Conservation (phyloP, 1,140 invertebrate species). For the Temnothorax curvispinosus region DNA sequence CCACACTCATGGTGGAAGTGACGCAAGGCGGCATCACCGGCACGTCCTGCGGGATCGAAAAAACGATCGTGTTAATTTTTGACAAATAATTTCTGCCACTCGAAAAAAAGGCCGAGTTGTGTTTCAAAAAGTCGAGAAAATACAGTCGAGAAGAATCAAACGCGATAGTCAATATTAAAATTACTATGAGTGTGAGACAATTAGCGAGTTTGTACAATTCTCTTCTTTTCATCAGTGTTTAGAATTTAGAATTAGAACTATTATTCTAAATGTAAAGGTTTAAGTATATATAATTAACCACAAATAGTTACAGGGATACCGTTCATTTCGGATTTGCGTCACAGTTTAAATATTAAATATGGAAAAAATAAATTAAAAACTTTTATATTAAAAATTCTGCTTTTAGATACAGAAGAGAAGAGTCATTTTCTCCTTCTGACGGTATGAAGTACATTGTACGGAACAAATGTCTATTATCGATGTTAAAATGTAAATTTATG, state of each 20-base stretch:
- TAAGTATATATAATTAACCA: neutral
- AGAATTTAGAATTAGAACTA: neutral
- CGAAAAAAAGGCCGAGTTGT: neutral
- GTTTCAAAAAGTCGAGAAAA: neutral
- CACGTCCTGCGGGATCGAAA: conserved; percentile 72
- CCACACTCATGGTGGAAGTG: conserved; percentile 80
- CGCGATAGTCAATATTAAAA: neutral
- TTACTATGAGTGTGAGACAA: neutral
- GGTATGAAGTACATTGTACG: neutral
- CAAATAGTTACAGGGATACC: neutral
- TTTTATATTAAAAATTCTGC: neutral
- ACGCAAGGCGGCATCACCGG: conserved; percentile 79
- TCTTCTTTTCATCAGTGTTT: neutral
- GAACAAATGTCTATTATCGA: neutral
- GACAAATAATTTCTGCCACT: neutral
- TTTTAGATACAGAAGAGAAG: neutral
- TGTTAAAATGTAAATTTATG: conserved; percentile 3
- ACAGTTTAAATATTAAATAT: neutral
- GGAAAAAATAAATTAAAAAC: neutral
- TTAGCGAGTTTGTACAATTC: neutral
- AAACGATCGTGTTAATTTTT: conserved; percentile 23
- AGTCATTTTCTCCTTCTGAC: neutral
- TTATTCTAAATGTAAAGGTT: neutral
- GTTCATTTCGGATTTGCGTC: neutral
- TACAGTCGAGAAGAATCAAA: neutral